Base-by-base conservation (phyloP, 2,113 vertebrate species). In the Laterallus jamaicensis region DNA sequence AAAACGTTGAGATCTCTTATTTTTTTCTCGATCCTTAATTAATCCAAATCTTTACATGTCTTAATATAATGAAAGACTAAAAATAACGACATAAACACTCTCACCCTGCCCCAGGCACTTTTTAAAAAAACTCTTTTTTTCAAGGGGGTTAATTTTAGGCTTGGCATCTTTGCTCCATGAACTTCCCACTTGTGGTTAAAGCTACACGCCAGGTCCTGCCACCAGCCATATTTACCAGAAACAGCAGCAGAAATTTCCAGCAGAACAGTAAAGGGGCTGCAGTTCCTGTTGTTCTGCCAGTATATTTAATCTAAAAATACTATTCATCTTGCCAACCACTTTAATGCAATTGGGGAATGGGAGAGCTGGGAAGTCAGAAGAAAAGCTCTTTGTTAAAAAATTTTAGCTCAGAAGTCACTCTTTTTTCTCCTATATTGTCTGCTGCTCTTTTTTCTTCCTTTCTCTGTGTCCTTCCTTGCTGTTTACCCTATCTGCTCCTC, bases 151-250 rank as follows among this genome's bases (percentile, higher is more conserved):
- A 98, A 98, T 98, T 98, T 97, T 96, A 98, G 97, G 97, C 86
- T 98, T 98, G 98, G 96, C 95, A 83, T 90, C 90, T 95, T 92
- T 95, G 86, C 90, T 81, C 93, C 94, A 95, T 93, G 86, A 93
- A 93, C 95, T 96, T 97, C 98, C 98, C 97, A 98, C 95, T 93
- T 97, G 92, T 97, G 98, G 97, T 98, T 98, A 97, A 95, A 95
- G 82, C 97, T 98, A 96, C 97, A 97, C 96, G 96, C 39, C 96
- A 95, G 97, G 96, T 97, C 97, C 91, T 97, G 96, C 95, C 97
- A 97, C 95, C 97, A 97, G 94, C 98, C 97, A 96, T 96, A 94
- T 92, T 97, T 97, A 47, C 97, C 98, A 98, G 98, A 97, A 98
- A 97, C 90, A 95, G 93, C 86, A 93, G 94, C 83, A 95, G 92